Evolutionary conservation across 2,888 invertebrate genomes (phyloP), one percentile per base, ranked within the genome.

Genomic region (Hypomecis atomaria): DNA sequence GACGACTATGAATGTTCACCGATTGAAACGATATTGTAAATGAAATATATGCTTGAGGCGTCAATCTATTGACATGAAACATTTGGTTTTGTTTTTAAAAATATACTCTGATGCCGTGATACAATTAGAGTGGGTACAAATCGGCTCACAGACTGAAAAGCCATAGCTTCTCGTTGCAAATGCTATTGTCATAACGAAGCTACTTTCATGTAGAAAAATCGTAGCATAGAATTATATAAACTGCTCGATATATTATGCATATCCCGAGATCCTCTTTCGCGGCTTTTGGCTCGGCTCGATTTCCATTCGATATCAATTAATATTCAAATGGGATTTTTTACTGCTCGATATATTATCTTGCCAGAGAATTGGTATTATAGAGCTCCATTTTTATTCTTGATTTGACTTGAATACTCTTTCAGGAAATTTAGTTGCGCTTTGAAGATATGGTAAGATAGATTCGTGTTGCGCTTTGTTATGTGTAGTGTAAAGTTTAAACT

Each of bases 241-340:
- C 62, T 11, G 44, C 54, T 52, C 59, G 57, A 42, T 53, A 10
- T 44, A 58, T 66, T 44, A 58, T 66, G 55, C 47, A 62, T 63
- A 70, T 66, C 54, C 60, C 65, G 45, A 48, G 43, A 56, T 59
- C 45, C 56, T 36, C 55, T 56, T 55, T 38, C 40, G 36, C 54
- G 60, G 65, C 66, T 63, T 69, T 64, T 47, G 63, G 55, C 44
- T 58, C 63, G 58, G 58, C 64, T 73, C 74, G 62, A 78, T 78
- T 82, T 79, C 76, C 77, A 78, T 75, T 69, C 73, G 59, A 75
- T 75, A 77, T 75, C 78, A 78, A 81, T 83, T 82, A 79, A 78
- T 71, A 83, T 82, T 81, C 78, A 81, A 81, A 83, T 82, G 72
- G 73, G 75, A 65, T 76, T 76, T 78, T 79, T 79, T 49, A 58